A percentile compares a stretch with the other conserved stretches of the same genome.
These are phyloP conservation scores for Drosophila demipolita DNA, from an alignment of 2,888 invertebrate species.

Conservation along the genomic window DNA sequence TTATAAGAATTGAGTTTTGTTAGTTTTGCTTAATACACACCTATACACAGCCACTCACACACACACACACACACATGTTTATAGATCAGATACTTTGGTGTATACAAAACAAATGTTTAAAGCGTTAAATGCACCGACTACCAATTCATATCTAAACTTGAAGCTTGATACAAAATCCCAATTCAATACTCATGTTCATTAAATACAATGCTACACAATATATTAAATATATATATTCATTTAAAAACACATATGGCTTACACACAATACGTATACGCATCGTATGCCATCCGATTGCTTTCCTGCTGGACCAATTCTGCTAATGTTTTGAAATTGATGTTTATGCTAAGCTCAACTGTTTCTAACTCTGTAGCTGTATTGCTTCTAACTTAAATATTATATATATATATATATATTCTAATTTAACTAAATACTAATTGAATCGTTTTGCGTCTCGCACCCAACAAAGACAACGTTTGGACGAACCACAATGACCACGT, in stretches of 20 bases:
- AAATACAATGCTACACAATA: constrained; percentile 16
- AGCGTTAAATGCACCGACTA: constrained; percentile 79
- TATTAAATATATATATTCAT: not conserved
- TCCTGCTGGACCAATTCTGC: constrained; percentile 51
- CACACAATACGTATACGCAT: constrained; percentile 43
- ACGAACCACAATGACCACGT: constrained; percentile 92
- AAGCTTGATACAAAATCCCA: constrained; percentile 32
- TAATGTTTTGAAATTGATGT: constrained; percentile 21
- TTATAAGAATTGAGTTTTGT: constrained; percentile 20
- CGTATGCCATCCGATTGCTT: constrained; percentile 43
- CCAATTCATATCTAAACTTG: constrained; percentile 14
- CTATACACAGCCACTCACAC: not conserved
- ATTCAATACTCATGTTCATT: constrained; percentile 56
- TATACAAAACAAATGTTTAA: constrained; percentile 40
- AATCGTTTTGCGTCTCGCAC: constrained; percentile 48
- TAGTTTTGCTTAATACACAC: constrained; percentile 8
- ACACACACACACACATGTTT: constrained; percentile 1
- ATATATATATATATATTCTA: not conserved
- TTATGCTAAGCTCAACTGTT: constrained; percentile 20
- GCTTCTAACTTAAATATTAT: not conserved
- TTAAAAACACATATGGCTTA: not conserved
- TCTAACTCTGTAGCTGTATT: constrained; percentile 37
- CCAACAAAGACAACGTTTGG: constrained; percentile 89
- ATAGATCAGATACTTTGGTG: constrained; percentile 19
- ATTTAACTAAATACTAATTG: constrained; percentile 62